Evolutionary conservation across 2,113 vertebrate species (phyloP), one percentile per base, ranked within the genome.

Genomic region (Entomyzon cyanotis): DNA sequence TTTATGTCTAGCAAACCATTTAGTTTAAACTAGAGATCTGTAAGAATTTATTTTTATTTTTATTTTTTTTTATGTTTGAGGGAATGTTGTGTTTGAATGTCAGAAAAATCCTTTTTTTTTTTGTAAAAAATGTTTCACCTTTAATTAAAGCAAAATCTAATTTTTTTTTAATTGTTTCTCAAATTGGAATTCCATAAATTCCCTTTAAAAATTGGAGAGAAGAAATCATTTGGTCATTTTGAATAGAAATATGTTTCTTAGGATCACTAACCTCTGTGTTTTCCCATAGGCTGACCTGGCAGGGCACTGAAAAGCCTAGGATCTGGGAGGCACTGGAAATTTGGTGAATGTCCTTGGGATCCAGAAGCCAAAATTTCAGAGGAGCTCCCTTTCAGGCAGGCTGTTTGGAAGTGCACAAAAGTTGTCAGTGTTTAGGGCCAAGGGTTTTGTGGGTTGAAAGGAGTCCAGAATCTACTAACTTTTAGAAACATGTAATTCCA

Each of bases 61-160:
- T 58, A 25, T 58, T 60, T 33, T 22, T 22, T 42, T 24, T 5
- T 9, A 49, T 42, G 9, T 62, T 87, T 68, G 37, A 75, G 8
- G 6, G 9, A 88, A 75, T n/a, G 6, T 1, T 59, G 16, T 82
- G 20, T 71, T 91, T 59, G 20, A 87, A 33, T 49, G 20, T 56
- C 41, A 60, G 16, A 84, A 90, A 80, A 92, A 53, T 19, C 7
- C 2, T 7, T 22, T 0, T 17, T 16, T 64, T 50, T 50, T 8
- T 35, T 15, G 5, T 25, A 3, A 52, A 64, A 50, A 18, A 31
- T 12, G 0, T 17, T 73, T 74, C 9, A 59, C 1, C 25, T 67
- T 52, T 5, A 80, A 58, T 41, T 78, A 60, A 70, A 62, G 13
- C 7, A 50, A 88, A 84, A 55, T 17, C 4, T 50, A 42, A 44